A percentile compares a stretch with the other conserved stretches of the same genome.
These are phyloP conservation scores for Phoeniculus purpureus DNA, from an alignment of 2,797 vertebrate species.

Conservation along the genomic window DNA sequence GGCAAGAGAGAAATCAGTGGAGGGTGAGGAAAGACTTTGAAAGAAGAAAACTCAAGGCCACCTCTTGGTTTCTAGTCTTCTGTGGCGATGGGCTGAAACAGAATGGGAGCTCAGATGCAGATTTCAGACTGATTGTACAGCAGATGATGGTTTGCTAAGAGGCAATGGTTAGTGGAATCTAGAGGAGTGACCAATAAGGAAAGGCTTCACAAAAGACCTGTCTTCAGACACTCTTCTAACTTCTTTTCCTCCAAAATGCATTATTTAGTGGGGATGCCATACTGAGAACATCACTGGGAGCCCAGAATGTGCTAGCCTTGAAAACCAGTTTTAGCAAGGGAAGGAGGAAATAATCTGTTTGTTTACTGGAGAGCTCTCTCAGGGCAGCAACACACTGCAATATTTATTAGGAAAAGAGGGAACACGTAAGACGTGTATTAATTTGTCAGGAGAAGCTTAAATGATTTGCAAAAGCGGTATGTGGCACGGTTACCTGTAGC, in stretches of 20 bases:
- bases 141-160: not conserved
- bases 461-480: not conserved
- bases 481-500: not conserved
- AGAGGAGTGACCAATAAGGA: not conserved
- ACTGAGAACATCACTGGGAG: not conserved
- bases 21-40: not conserved
- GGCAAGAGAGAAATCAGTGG: not conserved
- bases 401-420: constrained; percentile 16
- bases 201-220: not conserved
- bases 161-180: not conserved
- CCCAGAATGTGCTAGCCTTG: not conserved
- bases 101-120: not conserved
- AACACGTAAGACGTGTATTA: not conserved
- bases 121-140: not conserved
- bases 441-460: not conserved
- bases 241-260: not conserved
- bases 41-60: not conserved
- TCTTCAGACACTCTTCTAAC: not conserved
- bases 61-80: not conserved
- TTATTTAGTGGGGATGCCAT: not conserved
- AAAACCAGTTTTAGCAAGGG: not conserved
- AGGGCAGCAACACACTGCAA: not conserved
- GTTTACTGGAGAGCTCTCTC: constrained; percentile 29
- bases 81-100: not conserved
- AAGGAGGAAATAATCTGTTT: not conserved